Percentiles rank a stretch among this genome's conserved stretches.
Evolutionary conservation across 2,113 vertebrate genomes (phyloP).

Genomic region (Eolophus roseicapilla): DNA sequence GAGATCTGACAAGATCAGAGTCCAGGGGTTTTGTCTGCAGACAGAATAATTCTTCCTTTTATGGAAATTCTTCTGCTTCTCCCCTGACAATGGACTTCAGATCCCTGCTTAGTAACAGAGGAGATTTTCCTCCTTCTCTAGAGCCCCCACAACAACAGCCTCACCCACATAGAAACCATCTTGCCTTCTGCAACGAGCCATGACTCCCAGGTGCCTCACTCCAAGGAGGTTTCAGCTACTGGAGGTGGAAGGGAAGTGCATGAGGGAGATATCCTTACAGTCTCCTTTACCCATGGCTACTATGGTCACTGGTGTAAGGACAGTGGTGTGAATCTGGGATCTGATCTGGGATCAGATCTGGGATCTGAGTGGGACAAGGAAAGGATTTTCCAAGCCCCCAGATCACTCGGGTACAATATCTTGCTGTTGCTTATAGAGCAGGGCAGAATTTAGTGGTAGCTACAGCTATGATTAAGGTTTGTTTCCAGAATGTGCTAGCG

Average conservation of each 20-base stretch:
- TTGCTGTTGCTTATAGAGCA: not conserved
- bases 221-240: not conserved
- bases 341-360: not conserved
- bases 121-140: conserved; percentile 49
- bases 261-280: not conserved
- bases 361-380: not conserved
- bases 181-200: conserved; percentile 34
- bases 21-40: conserved; percentile 14
- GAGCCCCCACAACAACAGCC: conserved; percentile 42
- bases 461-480: not conserved
- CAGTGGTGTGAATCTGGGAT: not conserved
- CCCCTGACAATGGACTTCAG: conserved; percentile 66
- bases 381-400: not conserved
- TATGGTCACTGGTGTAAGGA: not conserved
- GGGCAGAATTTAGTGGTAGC: not conserved
- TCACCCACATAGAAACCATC: conserved; percentile 64
- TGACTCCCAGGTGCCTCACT: not conserved
- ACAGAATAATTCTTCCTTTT: conserved; percentile 62
- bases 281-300: not conserved
- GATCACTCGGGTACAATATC: not conserved
- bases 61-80: conserved; percentile 63
- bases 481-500: not conserved
- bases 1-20: conserved; percentile 19
- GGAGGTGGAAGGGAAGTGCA: not conserved
- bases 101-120: conserved; percentile 70